Evolutionary conservation across 2,888 invertebrate genomes (phyloP).

Genomic region (Megamerina dolium): DNA sequence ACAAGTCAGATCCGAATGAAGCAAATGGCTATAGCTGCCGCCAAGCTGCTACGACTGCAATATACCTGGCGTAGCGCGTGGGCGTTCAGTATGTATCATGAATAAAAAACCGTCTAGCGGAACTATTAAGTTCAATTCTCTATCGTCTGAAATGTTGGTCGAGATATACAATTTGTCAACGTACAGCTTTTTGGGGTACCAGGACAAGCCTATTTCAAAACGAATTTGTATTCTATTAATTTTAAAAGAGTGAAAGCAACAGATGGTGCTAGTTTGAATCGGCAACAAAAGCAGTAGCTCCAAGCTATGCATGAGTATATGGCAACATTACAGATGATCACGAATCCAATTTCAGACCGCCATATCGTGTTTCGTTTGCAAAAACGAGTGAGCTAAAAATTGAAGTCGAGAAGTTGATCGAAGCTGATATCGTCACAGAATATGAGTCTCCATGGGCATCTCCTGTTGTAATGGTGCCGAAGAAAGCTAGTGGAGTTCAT

Average conservation of each 20-base stretch:
- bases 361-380: neutral
- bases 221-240: neutral
- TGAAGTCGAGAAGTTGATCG: slow-evolving; percentile 1
- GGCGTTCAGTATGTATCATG: too few species aligned
- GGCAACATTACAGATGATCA: neutral
- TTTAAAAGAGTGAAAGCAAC: neutral
- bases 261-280: neutral
- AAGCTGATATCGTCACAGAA: neutral
- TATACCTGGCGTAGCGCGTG: slow-evolving; percentile 5
- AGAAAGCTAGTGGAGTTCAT: neutral
- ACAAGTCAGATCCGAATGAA: neutral
- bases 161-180: too few species aligned
- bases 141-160: neutral
- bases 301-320: neutral
- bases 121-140: neutral
- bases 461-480: too few species aligned
- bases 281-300: neutral
- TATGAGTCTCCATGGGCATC: slow-evolving; percentile 2
- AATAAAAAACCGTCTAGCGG: too few species aligned
- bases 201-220: too few species aligned
- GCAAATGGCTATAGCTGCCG: neutral
- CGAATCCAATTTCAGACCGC: slow-evolving; percentile 1
- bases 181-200: too few species aligned
- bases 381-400: slow-evolving; percentile 2
- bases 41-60: slow-evolving; percentile 8